Conservation (phyloP, 2,888 invertebrate species). For the Rhagophthalmus giganteus region DNA sequence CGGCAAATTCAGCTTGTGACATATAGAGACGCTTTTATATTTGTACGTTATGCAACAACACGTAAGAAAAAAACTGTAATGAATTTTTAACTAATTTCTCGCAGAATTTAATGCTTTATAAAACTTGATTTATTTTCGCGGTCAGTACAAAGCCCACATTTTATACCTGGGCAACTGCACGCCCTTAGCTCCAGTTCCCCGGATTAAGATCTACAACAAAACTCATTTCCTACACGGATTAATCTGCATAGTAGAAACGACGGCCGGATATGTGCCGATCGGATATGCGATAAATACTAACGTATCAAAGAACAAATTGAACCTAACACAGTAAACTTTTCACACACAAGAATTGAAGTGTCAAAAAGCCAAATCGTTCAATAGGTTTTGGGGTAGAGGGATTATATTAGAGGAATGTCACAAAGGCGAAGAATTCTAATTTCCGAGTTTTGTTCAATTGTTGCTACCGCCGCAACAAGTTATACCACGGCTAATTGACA, state of each 20-base stretch:
- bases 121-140: no score
- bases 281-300: slow-evolving; percentile 22
- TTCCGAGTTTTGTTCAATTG: neutral
- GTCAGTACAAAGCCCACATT: no score
- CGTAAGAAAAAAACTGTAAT: no score
- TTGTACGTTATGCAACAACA: no score
- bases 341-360: slow-evolving; percentile 14
- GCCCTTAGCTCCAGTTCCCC: slow-evolving; percentile 9
- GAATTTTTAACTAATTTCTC: no score
- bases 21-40: neutral
- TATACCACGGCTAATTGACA: no score
- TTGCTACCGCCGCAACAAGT: no score
- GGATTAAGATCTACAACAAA: slow-evolving; percentile 27
- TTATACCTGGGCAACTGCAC: neutral
- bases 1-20: slow-evolving; percentile 9
- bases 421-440: no score
- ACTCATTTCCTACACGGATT: slow-evolving; percentile 28
- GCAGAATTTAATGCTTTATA: no score
- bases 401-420: slow-evolving; percentile 11
- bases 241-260: slow-evolving; percentile 27
- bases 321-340: slow-evolving; percentile 9
- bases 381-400: slow-evolving; percentile 17
- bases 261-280: slow-evolving; percentile 24
- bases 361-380: slow-evolving; percentile 25
- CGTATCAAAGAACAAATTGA: slow-evolving; percentile 12